A percentile compares a stretch with the other conserved stretches of the same genome.
Evolutionary conservation across 2,113 vertebrate genomes (phyloP).

Genomic region (Macquaria australasica): DNA sequence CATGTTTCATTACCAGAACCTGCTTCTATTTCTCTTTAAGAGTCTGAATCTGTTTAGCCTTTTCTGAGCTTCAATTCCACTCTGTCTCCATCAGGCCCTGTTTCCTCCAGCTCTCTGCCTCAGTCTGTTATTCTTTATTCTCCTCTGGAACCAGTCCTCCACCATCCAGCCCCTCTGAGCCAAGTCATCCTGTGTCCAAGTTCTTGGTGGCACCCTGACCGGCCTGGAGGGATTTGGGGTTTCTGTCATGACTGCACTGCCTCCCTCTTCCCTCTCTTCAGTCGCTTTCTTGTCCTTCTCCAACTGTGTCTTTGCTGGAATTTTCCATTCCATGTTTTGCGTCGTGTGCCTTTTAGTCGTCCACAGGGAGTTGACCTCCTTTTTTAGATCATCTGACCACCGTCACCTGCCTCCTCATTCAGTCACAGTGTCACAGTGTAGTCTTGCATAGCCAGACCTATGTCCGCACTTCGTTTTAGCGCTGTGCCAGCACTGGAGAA

Average conservation of each 20-base stretch:
- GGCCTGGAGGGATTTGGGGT: slow-evolving; percentile 2
- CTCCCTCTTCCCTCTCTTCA: not conserved
- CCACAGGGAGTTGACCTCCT: slow-evolving; percentile 21
- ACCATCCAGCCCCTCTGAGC: slow-evolving; percentile 3
- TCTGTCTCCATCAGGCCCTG: slow-evolving; percentile 12
- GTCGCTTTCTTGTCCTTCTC: not conserved
- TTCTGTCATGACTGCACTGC: not conserved
- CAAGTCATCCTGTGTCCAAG: slow-evolving; percentile 1
- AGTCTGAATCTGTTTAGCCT: not conserved
- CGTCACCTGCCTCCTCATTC: not conserved
- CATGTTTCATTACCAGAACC: not conserved
- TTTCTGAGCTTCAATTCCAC: not conserved
- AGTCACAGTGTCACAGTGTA: slow-evolving; percentile 7
- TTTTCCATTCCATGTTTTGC: slow-evolving; percentile 18
- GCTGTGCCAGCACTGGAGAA: too few relatives aligned
- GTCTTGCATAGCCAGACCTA: too few relatives aligned
- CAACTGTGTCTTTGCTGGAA: not conserved
- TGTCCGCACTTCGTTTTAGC: too few relatives aligned
- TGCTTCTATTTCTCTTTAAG: not conserved
- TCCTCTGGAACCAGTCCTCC: not conserved
- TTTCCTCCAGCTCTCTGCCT: not conserved
- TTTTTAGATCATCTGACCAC: slow-evolving; percentile 15
- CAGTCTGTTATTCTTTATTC: not conserved
- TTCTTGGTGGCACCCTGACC: not conserved
- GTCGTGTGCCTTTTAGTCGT: not conserved